phyloP scores from a whole-genome alignment of 2,113 vertebrate genomes.

The Nibea albiflora region DNA sequence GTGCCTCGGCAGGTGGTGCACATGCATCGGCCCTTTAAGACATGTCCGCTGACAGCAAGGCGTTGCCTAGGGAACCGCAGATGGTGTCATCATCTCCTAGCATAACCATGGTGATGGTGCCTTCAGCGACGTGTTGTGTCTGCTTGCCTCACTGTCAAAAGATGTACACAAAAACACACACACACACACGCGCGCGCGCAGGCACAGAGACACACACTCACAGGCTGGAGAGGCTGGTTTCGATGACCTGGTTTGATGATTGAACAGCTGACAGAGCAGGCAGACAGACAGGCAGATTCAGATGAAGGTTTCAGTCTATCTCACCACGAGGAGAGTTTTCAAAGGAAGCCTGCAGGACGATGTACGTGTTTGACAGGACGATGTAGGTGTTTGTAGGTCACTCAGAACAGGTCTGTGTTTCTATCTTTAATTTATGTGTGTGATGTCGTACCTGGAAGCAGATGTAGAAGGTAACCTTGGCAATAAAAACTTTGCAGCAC shows the following conservation, averaged over 20 bases:
- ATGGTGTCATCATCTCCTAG: constrained; percentile 64
- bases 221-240: constrained; percentile 22
- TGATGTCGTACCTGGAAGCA: background rate
- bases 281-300: constrained; percentile 26
- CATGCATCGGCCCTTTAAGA: constrained; percentile 53
- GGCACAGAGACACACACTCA: background rate
- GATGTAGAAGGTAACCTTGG: background rate
- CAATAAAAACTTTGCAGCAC: background rate
- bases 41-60: constrained; percentile 30
- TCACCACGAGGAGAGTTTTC: background rate
- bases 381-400: background rate
- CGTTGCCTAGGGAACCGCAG: constrained; percentile 52
- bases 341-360: background rate
- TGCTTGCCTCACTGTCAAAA: constrained; percentile 68
- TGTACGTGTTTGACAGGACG: background rate
- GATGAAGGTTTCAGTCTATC: constrained; percentile 25
- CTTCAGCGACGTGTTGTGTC: constrained; percentile 68
- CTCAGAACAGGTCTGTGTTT: background rate
- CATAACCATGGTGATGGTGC: constrained; percentile 71
- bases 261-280: constrained; percentile 36
- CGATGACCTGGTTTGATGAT: constrained; percentile 19
- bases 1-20: constrained; percentile 1
- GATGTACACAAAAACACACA: constrained; percentile 8
- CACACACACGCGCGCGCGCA: background rate
- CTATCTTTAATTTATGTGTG: background rate